A percentile compares a stretch with the other conserved stretches of the same genome.
Evolutionary conservation across 2,113 vertebrate genomes (phyloP).

Genomic region (Myotis lucifugus): DNA sequence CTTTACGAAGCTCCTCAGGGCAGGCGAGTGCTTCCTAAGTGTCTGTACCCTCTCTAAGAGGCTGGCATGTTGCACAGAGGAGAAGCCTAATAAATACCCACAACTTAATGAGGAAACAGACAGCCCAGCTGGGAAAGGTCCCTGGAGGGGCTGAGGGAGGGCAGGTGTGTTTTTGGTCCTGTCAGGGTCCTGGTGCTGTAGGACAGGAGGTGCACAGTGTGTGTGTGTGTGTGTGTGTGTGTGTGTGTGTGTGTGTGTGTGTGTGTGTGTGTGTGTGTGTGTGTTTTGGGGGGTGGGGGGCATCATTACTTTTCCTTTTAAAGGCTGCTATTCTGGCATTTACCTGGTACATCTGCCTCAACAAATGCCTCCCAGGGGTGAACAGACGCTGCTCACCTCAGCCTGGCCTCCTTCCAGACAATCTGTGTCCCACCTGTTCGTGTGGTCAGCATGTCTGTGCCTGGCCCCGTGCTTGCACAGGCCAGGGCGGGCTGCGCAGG

Average conservation of each 20-base stretch:
- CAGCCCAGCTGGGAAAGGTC: neutral
- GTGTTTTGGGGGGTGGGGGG: fast-evolving
- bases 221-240: too few relatives aligned
- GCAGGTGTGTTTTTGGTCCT: neutral
- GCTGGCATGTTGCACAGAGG: neutral
- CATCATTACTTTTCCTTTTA: neutral
- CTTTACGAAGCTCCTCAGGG: neutral
- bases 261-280: too few relatives aligned
- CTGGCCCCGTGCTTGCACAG: neutral
- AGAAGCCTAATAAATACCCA: neutral
- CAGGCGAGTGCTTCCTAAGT: neutral
- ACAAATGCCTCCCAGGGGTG: slow-evolving; percentile 56
- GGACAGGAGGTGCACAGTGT: too few relatives aligned
- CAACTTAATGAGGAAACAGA: neutral
- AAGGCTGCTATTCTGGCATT: slow-evolving; percentile 3
- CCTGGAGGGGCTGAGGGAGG: neutral
- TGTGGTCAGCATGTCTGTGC: neutral
- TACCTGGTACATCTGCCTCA: slow-evolving; percentile 63
- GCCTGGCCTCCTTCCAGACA: slow-evolving; percentile 61
- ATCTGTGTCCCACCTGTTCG: slow-evolving; percentile 25
- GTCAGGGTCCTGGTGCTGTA: fast-evolving
- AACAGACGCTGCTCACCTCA: neutral
- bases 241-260: too few relatives aligned
- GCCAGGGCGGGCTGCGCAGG: neutral
- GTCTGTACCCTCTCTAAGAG: neutral